phyloP scores from a whole-genome alignment of 2,113 vertebrate genomes.

The Collichthys lucidus region DNA sequence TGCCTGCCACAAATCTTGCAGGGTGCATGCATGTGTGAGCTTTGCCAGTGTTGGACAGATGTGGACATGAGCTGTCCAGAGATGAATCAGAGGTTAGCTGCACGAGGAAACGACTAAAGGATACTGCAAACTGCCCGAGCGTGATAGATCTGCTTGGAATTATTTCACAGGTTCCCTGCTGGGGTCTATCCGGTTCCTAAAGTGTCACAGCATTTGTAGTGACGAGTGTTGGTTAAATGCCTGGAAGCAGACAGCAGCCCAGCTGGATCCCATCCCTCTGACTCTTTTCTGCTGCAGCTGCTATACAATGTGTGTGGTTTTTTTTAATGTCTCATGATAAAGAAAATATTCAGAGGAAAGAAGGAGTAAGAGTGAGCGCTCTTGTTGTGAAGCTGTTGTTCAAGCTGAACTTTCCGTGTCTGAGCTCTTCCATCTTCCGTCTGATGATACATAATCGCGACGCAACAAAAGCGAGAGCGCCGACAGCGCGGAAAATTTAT shows the following conservation, averaged over 20 bases:
- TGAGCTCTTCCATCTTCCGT: background rate
- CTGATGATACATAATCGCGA: background rate
- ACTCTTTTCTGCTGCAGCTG: conserved; percentile 18
- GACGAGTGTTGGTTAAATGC: conserved; percentile 50
- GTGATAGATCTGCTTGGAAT: conserved; percentile 41
- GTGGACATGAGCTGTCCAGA: conserved; percentile 19
- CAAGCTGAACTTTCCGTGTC: background rate
- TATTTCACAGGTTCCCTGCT: conserved; percentile 55
- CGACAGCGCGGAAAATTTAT: background rate
- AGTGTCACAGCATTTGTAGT: conserved; percentile 46
- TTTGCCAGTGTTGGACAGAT: conserved; percentile 41
- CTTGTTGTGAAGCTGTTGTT: background rate
- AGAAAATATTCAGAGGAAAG: conserved; percentile 11
- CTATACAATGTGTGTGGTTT: background rate
- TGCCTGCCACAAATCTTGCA: background rate
- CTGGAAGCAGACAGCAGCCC: conserved; percentile 42
- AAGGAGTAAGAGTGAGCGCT: background rate
- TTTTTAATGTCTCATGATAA: conserved; percentile 3
- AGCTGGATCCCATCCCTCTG: conserved; percentile 40
- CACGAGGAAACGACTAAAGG: conserved; percentile 21
- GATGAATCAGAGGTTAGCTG: conserved; percentile 55
- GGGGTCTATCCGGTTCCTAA: conserved; percentile 50
- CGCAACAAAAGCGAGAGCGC: background rate
- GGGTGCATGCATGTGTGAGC: background rate
- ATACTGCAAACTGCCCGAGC: conserved; percentile 7